Percentiles rank a stretch among this genome's conserved stretches.
Conservation (phyloP, 2,113 vertebrate genomes). For the Chamaetylas fuelleborni region DNA sequence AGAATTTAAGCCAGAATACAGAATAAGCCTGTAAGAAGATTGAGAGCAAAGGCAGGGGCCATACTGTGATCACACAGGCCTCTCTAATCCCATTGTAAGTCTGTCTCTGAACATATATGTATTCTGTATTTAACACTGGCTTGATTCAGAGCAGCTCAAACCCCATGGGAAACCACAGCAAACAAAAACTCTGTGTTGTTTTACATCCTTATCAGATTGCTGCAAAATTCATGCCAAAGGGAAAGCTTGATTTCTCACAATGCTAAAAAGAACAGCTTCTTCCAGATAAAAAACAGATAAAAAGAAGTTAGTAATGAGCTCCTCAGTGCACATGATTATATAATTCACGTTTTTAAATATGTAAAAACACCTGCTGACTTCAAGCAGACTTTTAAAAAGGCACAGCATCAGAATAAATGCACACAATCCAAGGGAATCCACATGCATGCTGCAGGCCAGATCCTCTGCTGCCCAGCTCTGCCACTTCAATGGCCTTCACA, state of each 20-base stretch:
- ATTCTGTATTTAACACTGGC: neutral
- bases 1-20: neutral
- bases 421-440: neutral
- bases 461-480: neutral
- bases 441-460: neutral
- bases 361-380: conserved; percentile 42
- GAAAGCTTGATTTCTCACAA: neutral
- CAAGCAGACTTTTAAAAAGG: conserved; percentile 8
- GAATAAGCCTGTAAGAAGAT: neutral
- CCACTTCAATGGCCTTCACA: neutral
- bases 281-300: neutral
- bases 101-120: neutral
- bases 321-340: neutral
- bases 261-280: neutral
- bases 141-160: neutral
- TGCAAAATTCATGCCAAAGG: neutral
- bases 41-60: neutral
- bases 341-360: conserved; percentile 6
- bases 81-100: conserved; percentile 3
- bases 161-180: neutral
- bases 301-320: neutral
- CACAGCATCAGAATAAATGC: neutral
- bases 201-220: neutral
- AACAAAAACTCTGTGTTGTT: neutral
- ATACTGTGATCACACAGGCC: neutral